phyloP scores from a whole-genome alignment of 2,113 vertebrate genomes.

The Osmerus eperlanus region DNA sequence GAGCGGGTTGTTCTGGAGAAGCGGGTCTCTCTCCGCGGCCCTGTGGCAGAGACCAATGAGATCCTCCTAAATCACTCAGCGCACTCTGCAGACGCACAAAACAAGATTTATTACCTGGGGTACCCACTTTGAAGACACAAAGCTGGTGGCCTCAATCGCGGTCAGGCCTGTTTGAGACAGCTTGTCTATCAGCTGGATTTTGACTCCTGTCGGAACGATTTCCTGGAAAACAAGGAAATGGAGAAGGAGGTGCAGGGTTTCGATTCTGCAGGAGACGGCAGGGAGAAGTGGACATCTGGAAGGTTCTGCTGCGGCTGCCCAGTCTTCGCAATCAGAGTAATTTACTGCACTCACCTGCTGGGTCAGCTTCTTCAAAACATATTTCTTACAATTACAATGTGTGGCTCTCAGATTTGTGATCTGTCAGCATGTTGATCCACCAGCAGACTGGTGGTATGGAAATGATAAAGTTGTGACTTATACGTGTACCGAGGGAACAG shows the following conservation, averaged over 20 bases:
- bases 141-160: slow-evolving; percentile 92
- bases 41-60: slow-evolving; percentile 40
- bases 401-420: slow-evolving; percentile 22
- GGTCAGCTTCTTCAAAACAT: slow-evolving; percentile 1
- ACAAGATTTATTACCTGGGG: slow-evolving; percentile 82
- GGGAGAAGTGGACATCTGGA: slow-evolving; percentile 5
- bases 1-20: slow-evolving; percentile 17
- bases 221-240: slow-evolving; percentile 70
- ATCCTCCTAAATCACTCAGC: slow-evolving; percentile 59
- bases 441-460: slow-evolving; percentile 30
- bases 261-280: slow-evolving; percentile 32
- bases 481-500: slow-evolving; percentile 24
- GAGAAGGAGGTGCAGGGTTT: slow-evolving; percentile 40
- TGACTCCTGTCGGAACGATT: slow-evolving; percentile 85
- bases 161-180: slow-evolving; percentile 88
- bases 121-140: slow-evolving; percentile 94
- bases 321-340: slow-evolving; percentile 12
- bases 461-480: slow-evolving; percentile 46
- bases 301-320: slow-evolving; percentile 5
- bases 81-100: slow-evolving; percentile 34
- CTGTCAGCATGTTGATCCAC: slow-evolving; percentile 31
- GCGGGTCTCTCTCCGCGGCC: slow-evolving; percentile 19
- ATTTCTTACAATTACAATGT: slow-evolving; percentile 20
- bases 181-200: slow-evolving; percentile 89
- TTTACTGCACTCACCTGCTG: slow-evolving; percentile 20